Conservation (phyloP, 2,797 vertebrate genomes). For the Megaceryle alcyon region DNA sequence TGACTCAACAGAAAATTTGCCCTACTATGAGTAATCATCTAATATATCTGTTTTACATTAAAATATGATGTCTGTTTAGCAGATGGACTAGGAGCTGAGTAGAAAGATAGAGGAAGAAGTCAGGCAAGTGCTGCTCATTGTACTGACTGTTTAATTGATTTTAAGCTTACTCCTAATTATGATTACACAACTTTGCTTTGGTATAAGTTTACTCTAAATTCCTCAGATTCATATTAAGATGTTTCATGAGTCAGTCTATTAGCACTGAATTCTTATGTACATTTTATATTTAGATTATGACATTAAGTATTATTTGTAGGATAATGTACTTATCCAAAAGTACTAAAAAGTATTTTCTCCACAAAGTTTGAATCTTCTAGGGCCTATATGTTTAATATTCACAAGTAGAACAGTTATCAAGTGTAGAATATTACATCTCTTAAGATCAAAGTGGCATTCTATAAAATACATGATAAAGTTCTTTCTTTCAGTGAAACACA, state of each 20-base stretch:
- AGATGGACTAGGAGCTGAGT: background rate
- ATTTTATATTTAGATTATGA: background rate
- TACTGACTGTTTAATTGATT: background rate
- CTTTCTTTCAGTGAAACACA: background rate
- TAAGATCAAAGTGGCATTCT: background rate
- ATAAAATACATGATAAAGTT: background rate
- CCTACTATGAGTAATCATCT: background rate
- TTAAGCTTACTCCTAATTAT: background rate
- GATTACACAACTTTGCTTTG: background rate
- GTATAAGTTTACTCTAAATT: background rate
- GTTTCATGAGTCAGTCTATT: background rate
- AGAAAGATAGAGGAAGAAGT: background rate
- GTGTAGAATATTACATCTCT: background rate
- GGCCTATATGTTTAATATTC: background rate
- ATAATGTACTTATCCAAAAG: background rate
- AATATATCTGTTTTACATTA: background rate
- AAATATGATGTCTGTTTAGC: background rate
- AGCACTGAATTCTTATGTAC: background rate
- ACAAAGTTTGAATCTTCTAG: background rate
- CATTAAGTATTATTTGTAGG: background rate
- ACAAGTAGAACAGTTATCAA: background rate
- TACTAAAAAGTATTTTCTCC: background rate
- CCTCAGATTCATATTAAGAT: background rate
- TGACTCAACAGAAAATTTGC: background rate
- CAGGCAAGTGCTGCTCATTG: background rate